Percentiles rank a stretch among this genome's conserved stretches.
Conservation (phyloP, 2,888 invertebrate genomes). For the Tachina fera region DNA sequence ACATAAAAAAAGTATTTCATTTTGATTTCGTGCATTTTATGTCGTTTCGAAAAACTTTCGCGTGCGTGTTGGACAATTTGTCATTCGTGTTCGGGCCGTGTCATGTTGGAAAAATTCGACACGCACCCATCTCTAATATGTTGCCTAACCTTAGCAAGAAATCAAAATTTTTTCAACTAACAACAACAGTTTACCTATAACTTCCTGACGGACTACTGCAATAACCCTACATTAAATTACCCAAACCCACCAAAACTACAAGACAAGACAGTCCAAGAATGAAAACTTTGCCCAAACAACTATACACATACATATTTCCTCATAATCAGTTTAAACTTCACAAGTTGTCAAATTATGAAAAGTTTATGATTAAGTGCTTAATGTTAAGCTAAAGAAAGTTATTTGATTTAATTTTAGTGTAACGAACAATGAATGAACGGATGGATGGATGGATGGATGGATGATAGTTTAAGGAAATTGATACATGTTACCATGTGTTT, state of each 20-base stretch:
- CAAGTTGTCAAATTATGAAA: constrained; percentile 35
- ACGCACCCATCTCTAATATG: no score
- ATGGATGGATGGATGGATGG: not conserved
- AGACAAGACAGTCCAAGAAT: not conserved
- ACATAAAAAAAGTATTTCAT: no score
- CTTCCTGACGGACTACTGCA: not conserved
- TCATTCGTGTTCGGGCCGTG: no score
- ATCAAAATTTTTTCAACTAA: not conserved
- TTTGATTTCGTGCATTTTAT: no score
- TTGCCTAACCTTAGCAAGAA: no score
- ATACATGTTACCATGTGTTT: constrained; percentile 24
- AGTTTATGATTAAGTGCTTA: constrained; percentile 47
- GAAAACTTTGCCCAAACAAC: not conserved
- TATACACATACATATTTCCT: not conserved
- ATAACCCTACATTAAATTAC: not conserved
- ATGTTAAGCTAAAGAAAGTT: constrained; percentile 9
- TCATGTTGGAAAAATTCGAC: no score
- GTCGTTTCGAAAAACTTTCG: no score
- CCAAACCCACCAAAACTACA: not conserved
- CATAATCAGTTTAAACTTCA: not conserved
- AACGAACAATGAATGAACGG: not conserved
- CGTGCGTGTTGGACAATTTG: no score
- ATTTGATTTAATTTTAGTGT: constrained; percentile 34
- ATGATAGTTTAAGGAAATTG: constrained; percentile 41
- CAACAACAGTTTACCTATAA: not conserved